A percentile compares a stretch with the other conserved stretches of the same genome.
These are phyloP conservation scores for Saccopteryx leptura DNA, from an alignment of 2,113 vertebrate genomes.

Conservation along the genomic window DNA sequence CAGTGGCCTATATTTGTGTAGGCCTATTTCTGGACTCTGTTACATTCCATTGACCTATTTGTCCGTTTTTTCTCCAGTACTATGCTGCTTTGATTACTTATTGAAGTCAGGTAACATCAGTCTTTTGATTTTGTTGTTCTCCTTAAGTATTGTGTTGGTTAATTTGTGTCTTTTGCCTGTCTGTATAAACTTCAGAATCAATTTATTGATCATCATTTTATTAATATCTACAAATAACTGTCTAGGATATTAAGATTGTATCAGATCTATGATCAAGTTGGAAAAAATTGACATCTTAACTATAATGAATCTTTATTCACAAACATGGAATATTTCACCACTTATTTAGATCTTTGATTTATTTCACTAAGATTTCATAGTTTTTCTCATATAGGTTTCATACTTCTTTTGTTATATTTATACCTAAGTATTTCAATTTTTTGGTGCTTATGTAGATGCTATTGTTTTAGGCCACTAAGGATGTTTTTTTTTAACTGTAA, in stretches of 20 bases:
- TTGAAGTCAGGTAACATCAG: background rate
- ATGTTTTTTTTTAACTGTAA: background rate
- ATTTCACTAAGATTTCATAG: background rate
- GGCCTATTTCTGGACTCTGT: background rate
- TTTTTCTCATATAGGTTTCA: background rate
- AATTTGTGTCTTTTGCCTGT: constrained; percentile 5
- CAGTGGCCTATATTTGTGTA: background rate
- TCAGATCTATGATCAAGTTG: background rate
- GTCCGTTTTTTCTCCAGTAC: background rate
- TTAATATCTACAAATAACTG: background rate
- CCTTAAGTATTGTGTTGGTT: background rate
- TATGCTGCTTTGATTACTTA: background rate
- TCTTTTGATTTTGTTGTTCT: constrained; percentile 17
- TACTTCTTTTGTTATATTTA: background rate
- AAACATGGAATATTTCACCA: background rate
- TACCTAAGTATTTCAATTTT: background rate
- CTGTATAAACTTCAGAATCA: background rate
- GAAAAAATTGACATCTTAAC: background rate
- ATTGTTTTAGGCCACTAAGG: background rate
- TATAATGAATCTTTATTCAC: background rate
- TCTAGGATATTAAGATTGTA: background rate
- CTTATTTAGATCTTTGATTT: constrained; percentile 29
- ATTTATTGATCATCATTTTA: background rate
- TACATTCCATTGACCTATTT: background rate
- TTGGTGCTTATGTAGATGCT: background rate